A percentile compares a stretch with the other conserved stretches of the same genome.
Evolutionary conservation across 2,113 vertebrate species (phyloP).

Genomic region (Zapus hudsonius): DNA sequence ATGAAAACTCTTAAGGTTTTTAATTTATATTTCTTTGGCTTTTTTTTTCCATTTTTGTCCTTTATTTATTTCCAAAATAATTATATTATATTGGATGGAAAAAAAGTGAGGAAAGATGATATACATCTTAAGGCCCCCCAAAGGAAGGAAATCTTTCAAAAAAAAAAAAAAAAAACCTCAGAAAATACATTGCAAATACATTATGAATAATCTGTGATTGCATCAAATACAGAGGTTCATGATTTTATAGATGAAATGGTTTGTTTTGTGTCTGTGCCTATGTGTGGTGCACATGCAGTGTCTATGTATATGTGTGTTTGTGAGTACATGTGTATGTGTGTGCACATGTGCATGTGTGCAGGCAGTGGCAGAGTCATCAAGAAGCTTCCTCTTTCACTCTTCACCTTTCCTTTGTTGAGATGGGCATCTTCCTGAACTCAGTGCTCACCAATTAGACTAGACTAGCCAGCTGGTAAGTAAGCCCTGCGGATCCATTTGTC

Average conservation of each 20-base stretch:
- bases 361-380: too few species aligned
- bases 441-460: too few species aligned
- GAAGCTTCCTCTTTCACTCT: too few species aligned
- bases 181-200: neutral
- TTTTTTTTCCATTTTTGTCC: neutral
- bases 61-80: slow-evolving; percentile 54
- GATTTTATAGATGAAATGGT: neutral
- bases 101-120: neutral
- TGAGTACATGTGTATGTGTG: too few species aligned
- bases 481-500: too few species aligned
- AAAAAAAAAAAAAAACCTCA: too few species aligned
- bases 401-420: too few species aligned
- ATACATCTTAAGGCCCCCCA: neutral
- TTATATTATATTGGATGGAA: neutral
- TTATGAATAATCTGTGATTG: neutral
- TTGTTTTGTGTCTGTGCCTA: neutral
- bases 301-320: too few species aligned
- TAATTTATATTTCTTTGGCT: slow-evolving; percentile 27
- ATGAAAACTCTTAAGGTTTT: slow-evolving; percentile 3
- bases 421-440: too few species aligned
- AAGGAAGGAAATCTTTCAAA: neutral
- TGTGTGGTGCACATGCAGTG: too few species aligned
- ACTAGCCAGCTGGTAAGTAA: too few species aligned
- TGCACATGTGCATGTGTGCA: too few species aligned
- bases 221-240: neutral